phyloP scores from a whole-genome alignment of 2,113 vertebrate species.

The Ctenomys sociabilis region DNA sequence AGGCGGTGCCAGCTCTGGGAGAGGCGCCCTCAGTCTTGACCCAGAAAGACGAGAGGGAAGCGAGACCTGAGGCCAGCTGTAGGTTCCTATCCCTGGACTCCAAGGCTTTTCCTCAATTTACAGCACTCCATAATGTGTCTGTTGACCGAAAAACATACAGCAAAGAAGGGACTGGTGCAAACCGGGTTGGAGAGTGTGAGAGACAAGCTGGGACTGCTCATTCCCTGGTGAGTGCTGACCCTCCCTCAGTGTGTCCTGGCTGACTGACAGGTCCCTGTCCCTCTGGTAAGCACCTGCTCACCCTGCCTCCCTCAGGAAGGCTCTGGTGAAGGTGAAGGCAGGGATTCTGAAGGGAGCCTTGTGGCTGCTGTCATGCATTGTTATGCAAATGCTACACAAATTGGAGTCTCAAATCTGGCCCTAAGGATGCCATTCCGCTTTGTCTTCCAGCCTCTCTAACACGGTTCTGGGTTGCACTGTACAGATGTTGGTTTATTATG shows the following conservation, averaged over 20 bases:
- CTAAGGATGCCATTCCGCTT: conserved; percentile 84
- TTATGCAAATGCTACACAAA: conserved; percentile 85
- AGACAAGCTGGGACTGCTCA: not conserved
- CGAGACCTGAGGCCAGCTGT: not conserved
- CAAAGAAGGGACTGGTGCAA: not conserved
- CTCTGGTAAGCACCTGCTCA: not conserved
- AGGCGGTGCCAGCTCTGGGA: not conserved
- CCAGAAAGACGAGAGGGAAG: no score
- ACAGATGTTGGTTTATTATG: conserved; percentile 84
- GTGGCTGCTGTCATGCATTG: conserved; percentile 79
- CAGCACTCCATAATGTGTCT: not conserved
- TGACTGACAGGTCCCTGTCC: not conserved
- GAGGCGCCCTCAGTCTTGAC: not conserved
- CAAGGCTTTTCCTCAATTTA: not conserved
- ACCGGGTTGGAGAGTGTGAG: not conserved
- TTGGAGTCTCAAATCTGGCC: conserved; percentile 81
- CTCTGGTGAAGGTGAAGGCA: conserved; percentile 79
- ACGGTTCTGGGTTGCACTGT: conserved; percentile 78
- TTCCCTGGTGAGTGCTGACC: not conserved
- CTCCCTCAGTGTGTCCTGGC: not conserved
- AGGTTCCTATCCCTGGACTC: not conserved
- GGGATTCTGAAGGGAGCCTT: conserved; percentile 73
- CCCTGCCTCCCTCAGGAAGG: conserved; percentile 57
- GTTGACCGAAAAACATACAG: not conserved
- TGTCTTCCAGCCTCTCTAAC: conserved; percentile 82